Percentiles rank a stretch among this genome's conserved stretches.
These are phyloP conservation scores for Antennarius maculatus DNA, from an alignment of 2,797 vertebrate species.

Conservation along the genomic window DNA sequence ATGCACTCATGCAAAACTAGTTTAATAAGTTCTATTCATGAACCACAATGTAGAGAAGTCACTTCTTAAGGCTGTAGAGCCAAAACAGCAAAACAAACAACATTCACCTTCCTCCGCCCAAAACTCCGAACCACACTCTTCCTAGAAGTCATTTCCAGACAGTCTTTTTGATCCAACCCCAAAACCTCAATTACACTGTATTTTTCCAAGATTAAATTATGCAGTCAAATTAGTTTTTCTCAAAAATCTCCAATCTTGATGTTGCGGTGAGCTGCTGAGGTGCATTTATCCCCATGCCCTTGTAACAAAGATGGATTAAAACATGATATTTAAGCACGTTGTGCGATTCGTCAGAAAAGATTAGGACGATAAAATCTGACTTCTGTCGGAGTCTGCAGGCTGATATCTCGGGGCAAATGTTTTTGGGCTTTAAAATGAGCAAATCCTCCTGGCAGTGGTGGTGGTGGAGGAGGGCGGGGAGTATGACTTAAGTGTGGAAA, in stretches of 20 bases:
- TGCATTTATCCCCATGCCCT: conserved; percentile 20
- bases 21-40: conserved; percentile 12
- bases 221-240: conserved; percentile 61
- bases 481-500: conserved; percentile 63
- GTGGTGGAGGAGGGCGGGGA: conserved; percentile 26
- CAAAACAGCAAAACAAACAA: conserved; percentile 60
- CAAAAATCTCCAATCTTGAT: conserved; percentile 32
- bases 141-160: conserved; percentile 43
- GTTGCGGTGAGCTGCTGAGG: conserved; percentile 43
- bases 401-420: conserved; percentile 60
- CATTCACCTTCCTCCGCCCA: conserved; percentile 26
- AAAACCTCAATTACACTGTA: conserved; percentile 66
- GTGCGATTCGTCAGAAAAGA: conserved; percentile 29
- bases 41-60: conserved; percentile 3
- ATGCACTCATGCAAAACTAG: conserved; percentile 11
- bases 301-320: conserved; percentile 41
- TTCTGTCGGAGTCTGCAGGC: conserved; percentile 37
- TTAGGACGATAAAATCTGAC: conserved; percentile 54
- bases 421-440: conserved; percentile 44
- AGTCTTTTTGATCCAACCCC: conserved; percentile 43
- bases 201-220: conserved; percentile 66
- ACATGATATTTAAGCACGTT: conserved; percentile 27
- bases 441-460: conserved; percentile 51
- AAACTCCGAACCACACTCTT: conserved; percentile 42
- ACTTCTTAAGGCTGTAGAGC: conserved; percentile 20